Conservation (phyloP, 2,797 vertebrate genomes). For the Esox lucius region DNA sequence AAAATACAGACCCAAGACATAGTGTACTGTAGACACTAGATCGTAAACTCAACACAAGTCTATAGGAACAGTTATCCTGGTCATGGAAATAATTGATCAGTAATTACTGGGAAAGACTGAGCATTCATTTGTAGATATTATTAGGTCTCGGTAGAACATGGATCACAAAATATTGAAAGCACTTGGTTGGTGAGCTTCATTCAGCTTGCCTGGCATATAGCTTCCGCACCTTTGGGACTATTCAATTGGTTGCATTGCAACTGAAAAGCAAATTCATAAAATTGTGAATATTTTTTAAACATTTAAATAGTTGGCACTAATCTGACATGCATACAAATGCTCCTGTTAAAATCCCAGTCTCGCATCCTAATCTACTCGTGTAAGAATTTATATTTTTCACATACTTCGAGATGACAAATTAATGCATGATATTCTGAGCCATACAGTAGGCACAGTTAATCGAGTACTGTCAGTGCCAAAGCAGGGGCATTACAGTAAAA, state of each 20-base stretch:
- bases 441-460: neutral
- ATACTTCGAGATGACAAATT: neutral
- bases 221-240: neutral
- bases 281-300: neutral
- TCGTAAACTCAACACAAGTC: constrained; percentile 49
- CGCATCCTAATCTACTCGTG: neutral
- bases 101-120: constrained; percentile 27
- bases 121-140: constrained; percentile 20
- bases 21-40: constrained; percentile 41
- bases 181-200: neutral
- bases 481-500: constrained; percentile 6
- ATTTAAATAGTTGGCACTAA: neutral
- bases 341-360: neutral
- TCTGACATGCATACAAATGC: neutral
- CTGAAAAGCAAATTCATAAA: neutral
- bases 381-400: neutral
- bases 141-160: neutral
- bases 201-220: neutral
- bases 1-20: constrained; percentile 47
- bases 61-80: constrained; percentile 61
- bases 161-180: neutral
- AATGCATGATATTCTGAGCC: neutral
- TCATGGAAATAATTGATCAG: constrained; percentile 28
- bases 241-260: neutral
- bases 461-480: constrained; percentile 26